A percentile compares a stretch with the other conserved stretches of the same genome.
phyloP scores from a whole-genome alignment of 2,888 invertebrate genomes.

The Agrochola circellaris region DNA sequence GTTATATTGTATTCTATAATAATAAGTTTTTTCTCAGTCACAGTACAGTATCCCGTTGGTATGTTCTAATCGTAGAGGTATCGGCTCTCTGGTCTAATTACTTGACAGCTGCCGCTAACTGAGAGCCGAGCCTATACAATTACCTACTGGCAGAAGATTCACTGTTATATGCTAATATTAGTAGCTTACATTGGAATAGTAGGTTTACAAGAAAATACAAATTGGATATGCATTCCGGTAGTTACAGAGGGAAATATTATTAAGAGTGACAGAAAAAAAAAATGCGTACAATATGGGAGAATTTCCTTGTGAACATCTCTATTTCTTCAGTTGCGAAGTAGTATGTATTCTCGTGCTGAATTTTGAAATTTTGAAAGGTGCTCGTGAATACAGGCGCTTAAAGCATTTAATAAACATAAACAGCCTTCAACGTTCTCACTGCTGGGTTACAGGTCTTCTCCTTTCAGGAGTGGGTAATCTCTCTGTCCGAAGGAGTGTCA shows the following conservation, averaged over 20 bases:
- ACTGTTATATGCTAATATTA: constrained; percentile 33
- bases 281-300: too few species aligned
- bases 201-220: not conserved
- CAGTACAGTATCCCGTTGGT: constrained; percentile 35
- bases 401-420: too few species aligned
- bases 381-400: too few species aligned
- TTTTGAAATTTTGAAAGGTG: too few species aligned
- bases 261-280: too few species aligned
- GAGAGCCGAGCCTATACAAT: constrained; percentile 31
- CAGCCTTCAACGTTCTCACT: too few species aligned
- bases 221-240: not conserved
- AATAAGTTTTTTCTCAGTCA: not conserved
- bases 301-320: not conserved
- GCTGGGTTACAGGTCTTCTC: too few species aligned
- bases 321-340: not conserved
- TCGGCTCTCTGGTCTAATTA: constrained; percentile 49
- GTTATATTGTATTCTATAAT: too few species aligned
- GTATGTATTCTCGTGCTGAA: not conserved
- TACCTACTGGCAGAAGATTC: constrained; percentile 31
- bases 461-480: too few species aligned
- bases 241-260: not conserved
- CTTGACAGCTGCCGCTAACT: constrained; percentile 52
- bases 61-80: constrained; percentile 15
- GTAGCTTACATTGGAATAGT: constrained; percentile 1
- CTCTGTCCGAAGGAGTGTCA: too few species aligned